Evolutionary conservation across 2,797 vertebrate species (phyloP).

Genomic region (Toxotes lorentzi): DNA sequence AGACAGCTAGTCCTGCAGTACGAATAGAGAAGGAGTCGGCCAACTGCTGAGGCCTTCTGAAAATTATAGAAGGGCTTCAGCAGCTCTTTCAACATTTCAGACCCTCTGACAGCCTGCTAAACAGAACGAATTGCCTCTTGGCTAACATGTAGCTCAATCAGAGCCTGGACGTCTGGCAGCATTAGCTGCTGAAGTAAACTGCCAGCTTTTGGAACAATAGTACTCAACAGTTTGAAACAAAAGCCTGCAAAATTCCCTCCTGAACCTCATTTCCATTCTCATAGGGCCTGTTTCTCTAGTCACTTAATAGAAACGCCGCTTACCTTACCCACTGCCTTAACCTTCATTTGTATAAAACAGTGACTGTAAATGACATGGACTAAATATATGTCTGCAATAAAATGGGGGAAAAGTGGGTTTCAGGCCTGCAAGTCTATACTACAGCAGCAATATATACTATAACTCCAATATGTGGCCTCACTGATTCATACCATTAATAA

Average conservation of each 20-base stretch:
- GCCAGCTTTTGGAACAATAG: constrained; percentile 22
- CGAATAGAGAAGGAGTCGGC: constrained; percentile 29
- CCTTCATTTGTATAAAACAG: constrained; percentile 12
- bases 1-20: constrained; percentile 21
- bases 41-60: constrained; percentile 41
- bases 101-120: constrained; percentile 61
- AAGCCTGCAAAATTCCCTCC: constrained; percentile 28
- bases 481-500: not conserved
- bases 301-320: constrained; percentile 24
- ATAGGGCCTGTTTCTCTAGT: not conserved
- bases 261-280: constrained; percentile 36
- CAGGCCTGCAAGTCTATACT: not conserved
- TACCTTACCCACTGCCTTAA: constrained; percentile 6
- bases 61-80: constrained; percentile 54
- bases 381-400: not conserved
- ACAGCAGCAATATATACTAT: not conserved
- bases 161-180: constrained; percentile 48
- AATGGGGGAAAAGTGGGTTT: not conserved
- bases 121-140: constrained; percentile 60
- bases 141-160: constrained; percentile 64
- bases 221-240: constrained; percentile 35
- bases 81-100: constrained; percentile 53
- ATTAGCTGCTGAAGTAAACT: constrained; percentile 48
- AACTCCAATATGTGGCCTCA: not conserved
- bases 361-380: not conserved